Evolutionary conservation across 64 coral and sea anemone species (phyloP), one percentile per base, ranked within the genome.

Genomic region (Montipora efflorescens): DNA sequence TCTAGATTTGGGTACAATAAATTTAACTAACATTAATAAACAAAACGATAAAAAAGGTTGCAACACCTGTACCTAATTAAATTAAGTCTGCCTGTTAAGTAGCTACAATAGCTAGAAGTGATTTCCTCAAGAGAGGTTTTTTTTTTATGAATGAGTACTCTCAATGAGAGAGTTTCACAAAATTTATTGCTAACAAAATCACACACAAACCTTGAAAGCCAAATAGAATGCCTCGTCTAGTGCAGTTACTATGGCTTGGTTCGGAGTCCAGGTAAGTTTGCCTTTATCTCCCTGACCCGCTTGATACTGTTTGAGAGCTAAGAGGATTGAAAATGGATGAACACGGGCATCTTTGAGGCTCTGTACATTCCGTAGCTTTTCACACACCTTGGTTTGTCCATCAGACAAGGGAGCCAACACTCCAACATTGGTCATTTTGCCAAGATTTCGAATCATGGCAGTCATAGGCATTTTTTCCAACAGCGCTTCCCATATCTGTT

Each of bases 391-490:
- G 23, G 71, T 59, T 59, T 68, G 83, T 25, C 80, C 91, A 83
- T 89, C 71, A 48, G 80, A 77, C 13, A 69, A 69, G 14, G 69
- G 55, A 4, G 87, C 94, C 12, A 98, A 75, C 0, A 98, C 49
- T 20, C 84, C 91, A 69, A 98, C 87, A 14, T 83, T 87, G 9
- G 96, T 95, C 96, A 98, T 98, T 85, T 98, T 98, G 20, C 88
- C 91, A 36, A 98, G 91, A 81, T 98, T 98, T 80, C 97, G 87
- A 47, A 98, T 91, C 97, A 98, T 98, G 6, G 97, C 97, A 16
- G 97, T 98, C 97, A 98, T 98, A 3, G 97, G 97, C 97, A 98
- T 98, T 59, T 98, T 98, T 47, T 98, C 91, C 23, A 98, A 78
- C 5, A 98, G 89, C n/a, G 97, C 97, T 48, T 89, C 58, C 97